These are phyloP conservation scores for Creontiades dilutus DNA, from an alignment of 2,888 invertebrate species.

Conservation along the genomic window DNA sequence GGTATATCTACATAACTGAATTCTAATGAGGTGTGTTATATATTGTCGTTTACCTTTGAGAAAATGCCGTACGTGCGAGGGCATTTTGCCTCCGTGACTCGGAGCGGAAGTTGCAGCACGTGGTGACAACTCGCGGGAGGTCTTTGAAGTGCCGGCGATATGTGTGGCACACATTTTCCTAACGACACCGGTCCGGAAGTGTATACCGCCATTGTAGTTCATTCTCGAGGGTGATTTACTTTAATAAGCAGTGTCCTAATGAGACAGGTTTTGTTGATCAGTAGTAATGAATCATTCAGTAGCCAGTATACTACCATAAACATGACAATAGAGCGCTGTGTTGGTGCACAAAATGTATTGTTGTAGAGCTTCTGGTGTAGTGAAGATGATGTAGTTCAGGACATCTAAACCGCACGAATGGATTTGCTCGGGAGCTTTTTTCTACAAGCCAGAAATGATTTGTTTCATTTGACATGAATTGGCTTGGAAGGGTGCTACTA, in stretches of 20 bases:
- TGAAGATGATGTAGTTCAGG: too few relatives aligned
- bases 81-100: conserved; percentile 33
- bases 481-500: too few relatives aligned
- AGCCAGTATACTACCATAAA: too few relatives aligned
- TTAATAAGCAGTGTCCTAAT: background rate
- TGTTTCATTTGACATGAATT: too few relatives aligned
- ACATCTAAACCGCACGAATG: too few relatives aligned
- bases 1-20: conserved; percentile 6
- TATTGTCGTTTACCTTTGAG: conserved; percentile 36
- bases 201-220: background rate
- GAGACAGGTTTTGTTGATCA: too few relatives aligned
- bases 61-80: conserved; percentile 23
- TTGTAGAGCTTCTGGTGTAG: too few relatives aligned
- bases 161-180: conserved; percentile 30
- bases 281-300: too few relatives aligned
- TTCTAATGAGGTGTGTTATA: background rate
- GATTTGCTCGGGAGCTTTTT: too few relatives aligned
- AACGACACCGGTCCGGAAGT: background rate
- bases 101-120: conserved; percentile 57
- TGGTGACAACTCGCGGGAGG: conserved; percentile 24
- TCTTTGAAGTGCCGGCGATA: conserved; percentile 43
- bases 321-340: too few relatives aligned
- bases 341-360: too few relatives aligned
- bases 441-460: too few relatives aligned
- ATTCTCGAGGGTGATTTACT: background rate